phyloP scores from a whole-genome alignment of 23 tunicate genomes.

The Ascidia mentula region DNA sequence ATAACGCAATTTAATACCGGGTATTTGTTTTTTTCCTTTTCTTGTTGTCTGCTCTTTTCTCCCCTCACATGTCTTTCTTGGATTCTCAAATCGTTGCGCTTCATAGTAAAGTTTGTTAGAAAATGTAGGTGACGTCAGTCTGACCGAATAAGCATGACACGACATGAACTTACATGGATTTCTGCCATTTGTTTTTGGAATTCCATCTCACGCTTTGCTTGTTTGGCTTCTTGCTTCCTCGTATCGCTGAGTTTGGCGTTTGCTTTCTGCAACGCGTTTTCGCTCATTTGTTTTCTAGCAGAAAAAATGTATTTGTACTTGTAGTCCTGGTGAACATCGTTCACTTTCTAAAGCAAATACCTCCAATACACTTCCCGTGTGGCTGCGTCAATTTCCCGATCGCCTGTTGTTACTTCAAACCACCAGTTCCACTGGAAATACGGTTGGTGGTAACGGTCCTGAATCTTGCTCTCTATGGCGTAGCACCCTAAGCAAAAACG shows the following conservation, averaged over 20 bases:
- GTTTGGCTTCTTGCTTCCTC: slow-evolving; percentile 18
- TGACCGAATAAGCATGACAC: neutral
- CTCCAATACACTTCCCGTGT: slow-evolving; percentile 46
- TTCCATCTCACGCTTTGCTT: slow-evolving; percentile 31
- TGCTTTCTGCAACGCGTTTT: slow-evolving; percentile 21
- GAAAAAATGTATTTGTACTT: no score
- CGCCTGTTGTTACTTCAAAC: slow-evolving; percentile 58
- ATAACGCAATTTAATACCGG: no score
- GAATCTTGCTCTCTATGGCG: slow-evolving; percentile 57
- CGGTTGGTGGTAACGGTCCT: slow-evolving; percentile 38
- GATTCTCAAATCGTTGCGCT: neutral
- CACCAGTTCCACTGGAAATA: slow-evolving; percentile 76
- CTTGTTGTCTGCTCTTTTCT: neutral
- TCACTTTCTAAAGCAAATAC: no score
- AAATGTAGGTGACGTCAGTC: neutral
- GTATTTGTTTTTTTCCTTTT: neutral
- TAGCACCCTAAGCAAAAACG: slow-evolving; percentile 30
- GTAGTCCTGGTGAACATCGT: no score
- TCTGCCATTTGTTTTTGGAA: slow-evolving; percentile 56
- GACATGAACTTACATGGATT: slow-evolving; percentile 27
- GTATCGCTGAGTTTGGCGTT: neutral
- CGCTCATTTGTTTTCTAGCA: slow-evolving; percentile 42
- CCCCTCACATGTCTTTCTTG: neutral
- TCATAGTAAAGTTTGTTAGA: neutral
- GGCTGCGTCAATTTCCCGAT: slow-evolving; percentile 32